Evolutionary conservation across 2,113 vertebrate species (phyloP), one percentile per base, ranked within the genome.

Genomic region (Numida meleagris): DNA sequence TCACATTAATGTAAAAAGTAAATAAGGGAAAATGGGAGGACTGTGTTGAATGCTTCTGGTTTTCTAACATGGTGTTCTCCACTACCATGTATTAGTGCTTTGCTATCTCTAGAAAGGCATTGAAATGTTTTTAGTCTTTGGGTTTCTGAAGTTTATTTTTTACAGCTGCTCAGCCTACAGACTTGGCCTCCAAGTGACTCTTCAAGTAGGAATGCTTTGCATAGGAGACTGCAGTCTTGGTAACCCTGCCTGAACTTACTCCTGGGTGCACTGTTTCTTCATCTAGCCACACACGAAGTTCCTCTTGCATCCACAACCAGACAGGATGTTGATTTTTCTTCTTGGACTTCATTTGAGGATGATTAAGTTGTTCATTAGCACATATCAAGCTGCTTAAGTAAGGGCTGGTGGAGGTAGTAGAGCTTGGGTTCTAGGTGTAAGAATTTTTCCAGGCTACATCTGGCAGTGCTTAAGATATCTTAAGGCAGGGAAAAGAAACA

Each of bases 61-160:
- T 95, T 93, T 72, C 34, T 72, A 42, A 23, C 9, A 11, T 21
- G 19, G 14, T 59, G 23, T 40, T 86, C 73, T 82, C 34, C 57
- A 34, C 46, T 55, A 10, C 34, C 14, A 12, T 18, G 50, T 14
- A 14, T 50, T 83, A 5, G 8, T 86, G 45, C 65, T 93, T n/a
- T n/a, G n/a, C n/a, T n/a, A n/a, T n/a, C n/a, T n/a, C n/a, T n/a
- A n/a, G n/a, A n/a, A n/a, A n/a, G n/a, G n/a, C n/a, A n/a, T n/a
- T n/a, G n/a, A n/a, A n/a, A n/a, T n/a, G n/a, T n/a, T n/a, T 55
- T 92, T 74, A 38, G 45, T 58, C 76, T 55, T 88, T 61, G 33
- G 72, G 33, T 73, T 46, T 61, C 20, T 23, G 11, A 31, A 80
- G 17, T 48, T 76, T 10, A 33, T 90, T 89, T 90, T 76, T 73